A percentile compares a stretch with the other conserved stretches of the same genome.
Conservation (phyloP, 2,797 vertebrate species). For the Alosa sapidissima region DNA sequence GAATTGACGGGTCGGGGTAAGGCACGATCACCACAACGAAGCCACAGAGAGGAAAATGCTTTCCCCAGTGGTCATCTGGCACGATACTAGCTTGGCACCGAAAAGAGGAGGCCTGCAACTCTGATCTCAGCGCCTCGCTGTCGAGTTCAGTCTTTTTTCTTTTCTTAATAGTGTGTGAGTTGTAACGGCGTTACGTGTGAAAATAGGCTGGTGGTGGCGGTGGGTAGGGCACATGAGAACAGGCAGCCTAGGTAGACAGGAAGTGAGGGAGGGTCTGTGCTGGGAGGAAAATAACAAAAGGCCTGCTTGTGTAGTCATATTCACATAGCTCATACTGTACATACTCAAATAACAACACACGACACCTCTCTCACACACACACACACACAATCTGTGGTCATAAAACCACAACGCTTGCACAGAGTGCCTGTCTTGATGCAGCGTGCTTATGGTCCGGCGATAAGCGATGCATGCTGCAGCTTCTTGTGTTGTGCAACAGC, state of each 20-base stretch:
- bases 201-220: not conserved
- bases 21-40: not conserved
- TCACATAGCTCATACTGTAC: not conserved
- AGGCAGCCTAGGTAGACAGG: slow-evolving; percentile 9
- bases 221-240: not conserved
- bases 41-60: not conserved
- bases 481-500: not conserved
- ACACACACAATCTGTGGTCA: not conserved
- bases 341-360: not conserved
- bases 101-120: not conserved
- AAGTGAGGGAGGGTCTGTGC: not conserved
- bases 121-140: not conserved
- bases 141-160: not conserved
- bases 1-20: not conserved
- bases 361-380: not conserved
- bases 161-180: not conserved
- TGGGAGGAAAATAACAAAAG: not conserved
- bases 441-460: not conserved
- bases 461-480: not conserved
- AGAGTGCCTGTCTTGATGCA: not conserved
- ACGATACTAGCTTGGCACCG: not conserved
- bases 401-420: not conserved
- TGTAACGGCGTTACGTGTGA: not conserved
- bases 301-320: not conserved
- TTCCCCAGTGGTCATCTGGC: not conserved